phyloP scores from a whole-genome alignment of 2,888 invertebrate genomes.

The Oegoconia quadripuncta region DNA sequence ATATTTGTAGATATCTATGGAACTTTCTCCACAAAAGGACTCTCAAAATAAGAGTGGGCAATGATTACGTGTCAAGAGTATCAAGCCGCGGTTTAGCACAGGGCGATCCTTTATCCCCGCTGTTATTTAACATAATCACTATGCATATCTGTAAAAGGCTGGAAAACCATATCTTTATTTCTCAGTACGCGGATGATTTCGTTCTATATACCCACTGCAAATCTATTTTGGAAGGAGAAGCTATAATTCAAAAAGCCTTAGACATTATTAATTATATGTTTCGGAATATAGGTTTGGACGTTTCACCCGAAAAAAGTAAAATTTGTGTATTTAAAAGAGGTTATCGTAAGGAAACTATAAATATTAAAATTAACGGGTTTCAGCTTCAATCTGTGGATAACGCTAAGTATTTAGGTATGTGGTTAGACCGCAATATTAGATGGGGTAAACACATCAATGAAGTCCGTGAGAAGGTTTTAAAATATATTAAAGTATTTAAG shows the following conservation, averaged over 20 bases:
- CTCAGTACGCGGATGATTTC: conserved; percentile 27
- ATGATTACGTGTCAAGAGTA: conserved; percentile 3
- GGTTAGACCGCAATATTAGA: too few species aligned
- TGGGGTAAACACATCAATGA: too few species aligned
- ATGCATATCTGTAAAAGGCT: conserved; percentile 11
- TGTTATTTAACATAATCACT: conserved; percentile 31
- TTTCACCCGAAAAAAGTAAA: conserved; percentile 23
- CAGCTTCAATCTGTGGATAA: too few species aligned
- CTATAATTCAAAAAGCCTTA: conserved; percentile 1
- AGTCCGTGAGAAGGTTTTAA: too few species aligned
- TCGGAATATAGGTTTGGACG: conserved; percentile 12
- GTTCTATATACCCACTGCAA: conserved; percentile 14
- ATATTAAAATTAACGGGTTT: too few species aligned
- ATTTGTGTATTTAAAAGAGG: too few species aligned
- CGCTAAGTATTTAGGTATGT: too few species aligned
- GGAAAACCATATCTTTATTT: conserved; percentile 12
- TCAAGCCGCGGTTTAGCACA: too few species aligned
- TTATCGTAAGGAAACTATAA: conserved; percentile 23
- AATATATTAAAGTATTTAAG: too few species aligned
- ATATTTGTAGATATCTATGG: conserved; percentile 24
- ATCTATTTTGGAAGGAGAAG: background rate
- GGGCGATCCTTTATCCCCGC: conserved; percentile 30
- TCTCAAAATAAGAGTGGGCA: conserved; percentile 12
- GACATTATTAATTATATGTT: conserved; percentile 3
- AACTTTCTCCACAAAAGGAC: conserved; percentile 17